phyloP scores from a whole-genome alignment of 2,113 vertebrate species.

The Aldabrachelys gigantea region DNA sequence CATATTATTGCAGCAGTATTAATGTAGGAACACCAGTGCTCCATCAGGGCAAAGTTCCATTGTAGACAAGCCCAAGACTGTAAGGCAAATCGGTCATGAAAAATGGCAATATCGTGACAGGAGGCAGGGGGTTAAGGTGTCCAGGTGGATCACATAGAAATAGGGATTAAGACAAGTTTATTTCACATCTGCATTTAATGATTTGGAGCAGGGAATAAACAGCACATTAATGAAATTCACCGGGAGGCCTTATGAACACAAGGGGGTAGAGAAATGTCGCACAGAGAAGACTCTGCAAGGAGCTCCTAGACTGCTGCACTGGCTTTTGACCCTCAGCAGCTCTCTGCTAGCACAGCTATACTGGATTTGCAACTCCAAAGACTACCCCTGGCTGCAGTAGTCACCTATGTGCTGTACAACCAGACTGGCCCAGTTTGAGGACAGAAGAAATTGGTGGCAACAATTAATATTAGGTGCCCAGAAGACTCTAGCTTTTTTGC shows the following conservation, averaged over 20 bases:
- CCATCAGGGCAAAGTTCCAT: not conserved
- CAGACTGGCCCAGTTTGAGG: conserved; percentile 6
- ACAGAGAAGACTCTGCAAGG: conserved; percentile 1
- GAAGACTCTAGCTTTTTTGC: not conserved
- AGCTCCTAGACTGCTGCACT: not conserved
- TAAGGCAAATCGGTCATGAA: not conserved
- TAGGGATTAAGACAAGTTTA: not conserved
- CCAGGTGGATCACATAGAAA: not conserved
- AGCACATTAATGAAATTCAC: not conserved
- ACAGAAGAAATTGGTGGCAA: conserved; percentile 34
- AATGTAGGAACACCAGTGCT: not conserved
- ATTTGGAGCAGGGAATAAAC: not conserved
- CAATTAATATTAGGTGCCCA: conserved; percentile 35
- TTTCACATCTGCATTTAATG: conserved; percentile 24
- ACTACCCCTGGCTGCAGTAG: not conserved
- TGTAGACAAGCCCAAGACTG: not conserved
- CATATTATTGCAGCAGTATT: not conserved
- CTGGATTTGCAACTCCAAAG: not conserved
- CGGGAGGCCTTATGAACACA: not conserved
- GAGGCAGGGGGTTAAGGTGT: not conserved
- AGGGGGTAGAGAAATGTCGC: not conserved
- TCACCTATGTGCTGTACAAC: not conserved
- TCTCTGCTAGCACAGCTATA: not conserved
- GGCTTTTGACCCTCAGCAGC: not conserved
- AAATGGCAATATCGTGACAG: not conserved